Evolutionary conservation across 53 echinoderm and acorn worm species (phyloP).

Genomic region (Stichopus horrens): DNA sequence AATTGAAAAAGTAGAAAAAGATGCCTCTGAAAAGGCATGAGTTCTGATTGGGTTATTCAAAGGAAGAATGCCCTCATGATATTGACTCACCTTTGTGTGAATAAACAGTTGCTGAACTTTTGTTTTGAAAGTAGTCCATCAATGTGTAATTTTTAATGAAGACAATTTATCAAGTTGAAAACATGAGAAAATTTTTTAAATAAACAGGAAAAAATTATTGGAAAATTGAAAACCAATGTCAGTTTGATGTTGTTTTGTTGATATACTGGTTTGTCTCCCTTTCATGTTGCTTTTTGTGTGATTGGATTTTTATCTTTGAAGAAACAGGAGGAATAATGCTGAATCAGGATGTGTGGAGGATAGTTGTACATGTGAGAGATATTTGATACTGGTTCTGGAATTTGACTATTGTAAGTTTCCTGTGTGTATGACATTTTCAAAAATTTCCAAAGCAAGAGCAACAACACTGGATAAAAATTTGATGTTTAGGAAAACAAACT

Average conservation of each 20-base stretch:
- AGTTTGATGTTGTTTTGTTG: slow-evolving; percentile 30
- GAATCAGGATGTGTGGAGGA: too few relatives aligned
- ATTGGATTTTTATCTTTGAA: too few relatives aligned
- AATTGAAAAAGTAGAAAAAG: neutral
- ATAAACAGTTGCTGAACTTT: neutral
- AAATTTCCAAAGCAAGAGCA: too few relatives aligned
- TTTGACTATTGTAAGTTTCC: too few relatives aligned
- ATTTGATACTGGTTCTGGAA: too few relatives aligned
- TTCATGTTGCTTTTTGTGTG: neutral
- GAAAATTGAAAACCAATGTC: slow-evolving; percentile 18
- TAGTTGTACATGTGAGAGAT: too few relatives aligned
- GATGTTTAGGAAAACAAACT: too few relatives aligned
- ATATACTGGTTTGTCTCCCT: neutral
- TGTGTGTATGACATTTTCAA: too few relatives aligned
- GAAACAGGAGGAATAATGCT: too few relatives aligned
- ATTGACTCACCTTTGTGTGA: neutral
- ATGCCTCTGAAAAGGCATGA: neutral
- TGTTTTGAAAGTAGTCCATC: neutral
- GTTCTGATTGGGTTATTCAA: neutral
- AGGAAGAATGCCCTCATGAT: neutral
- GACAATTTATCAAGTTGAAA: neutral
- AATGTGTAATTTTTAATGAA: neutral
- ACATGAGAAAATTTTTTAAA: slow-evolving; percentile 27
- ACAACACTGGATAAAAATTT: too few relatives aligned
- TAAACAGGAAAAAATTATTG: slow-evolving; percentile 23